Evolutionary conservation across 2,797 vertebrate species (phyloP).

Genomic region (Hirundo rustica): DNA sequence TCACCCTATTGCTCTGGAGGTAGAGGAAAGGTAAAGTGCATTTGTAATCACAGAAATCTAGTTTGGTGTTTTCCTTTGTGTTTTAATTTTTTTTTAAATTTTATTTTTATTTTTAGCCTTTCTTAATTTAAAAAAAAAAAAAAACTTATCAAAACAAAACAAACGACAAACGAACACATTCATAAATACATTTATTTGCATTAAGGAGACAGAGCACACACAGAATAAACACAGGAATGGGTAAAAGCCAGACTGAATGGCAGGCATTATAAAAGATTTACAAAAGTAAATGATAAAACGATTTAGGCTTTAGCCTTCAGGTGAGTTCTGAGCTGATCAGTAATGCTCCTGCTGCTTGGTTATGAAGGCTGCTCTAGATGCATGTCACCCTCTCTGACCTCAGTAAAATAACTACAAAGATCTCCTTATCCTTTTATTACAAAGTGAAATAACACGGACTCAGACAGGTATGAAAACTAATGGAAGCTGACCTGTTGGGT

Average conservation of each 20-base stretch:
- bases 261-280: not conserved
- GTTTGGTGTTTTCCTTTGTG: not conserved
- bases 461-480: not conserved
- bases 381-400: not conserved
- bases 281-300: not conserved
- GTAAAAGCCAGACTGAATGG: not conserved
- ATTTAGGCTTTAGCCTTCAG: not conserved
- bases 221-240: not conserved
- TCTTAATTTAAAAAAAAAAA: not conserved
- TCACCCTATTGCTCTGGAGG: not conserved
- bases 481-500: not conserved
- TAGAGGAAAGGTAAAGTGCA: conserved; percentile 24
- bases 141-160: not conserved
- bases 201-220: not conserved
- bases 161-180: not conserved
- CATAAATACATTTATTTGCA: not conserved
- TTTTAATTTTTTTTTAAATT: not conserved
- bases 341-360: not conserved
- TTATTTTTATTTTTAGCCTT: not conserved
- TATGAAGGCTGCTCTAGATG: not conserved
- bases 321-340: not conserved
- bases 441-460: not conserved
- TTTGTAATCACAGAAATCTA: not conserved
- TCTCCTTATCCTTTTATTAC: conserved; percentile 53
- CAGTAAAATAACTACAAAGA: conserved; percentile 55